phyloP scores from a whole-genome alignment of 2,797 vertebrate species.

The Xiphophorus birchmanni region DNA sequence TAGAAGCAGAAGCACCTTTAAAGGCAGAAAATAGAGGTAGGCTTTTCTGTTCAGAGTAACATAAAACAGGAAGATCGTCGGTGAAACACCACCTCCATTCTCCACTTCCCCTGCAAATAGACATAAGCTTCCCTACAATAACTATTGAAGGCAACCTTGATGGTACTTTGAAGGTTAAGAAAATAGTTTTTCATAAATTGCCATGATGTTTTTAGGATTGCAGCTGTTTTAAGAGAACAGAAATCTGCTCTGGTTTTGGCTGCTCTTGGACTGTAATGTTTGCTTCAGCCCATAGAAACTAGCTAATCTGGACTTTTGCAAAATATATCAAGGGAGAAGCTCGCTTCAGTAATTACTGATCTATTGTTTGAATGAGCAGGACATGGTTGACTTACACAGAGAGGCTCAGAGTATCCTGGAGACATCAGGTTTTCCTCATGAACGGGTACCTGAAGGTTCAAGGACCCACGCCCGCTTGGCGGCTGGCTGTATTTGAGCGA shows the following conservation, averaged over 20 bases:
- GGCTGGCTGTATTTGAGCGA: slow-evolving; percentile 62
- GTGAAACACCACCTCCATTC: background rate
- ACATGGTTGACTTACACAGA: slow-evolving; percentile 82
- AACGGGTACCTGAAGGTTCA: slow-evolving; percentile 71
- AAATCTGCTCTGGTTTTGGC: background rate
- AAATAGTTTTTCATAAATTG: background rate
- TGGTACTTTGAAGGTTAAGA: background rate
- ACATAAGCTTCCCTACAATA: background rate
- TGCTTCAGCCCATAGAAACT: background rate
- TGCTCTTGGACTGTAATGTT: background rate
- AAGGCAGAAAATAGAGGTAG: background rate
- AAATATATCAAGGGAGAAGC: background rate
- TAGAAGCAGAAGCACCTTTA: background rate
- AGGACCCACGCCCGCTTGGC: slow-evolving; percentile 63
- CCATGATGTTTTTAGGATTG: too few relatives aligned
- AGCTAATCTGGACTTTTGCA: background rate
- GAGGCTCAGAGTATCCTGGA: slow-evolving; percentile 82
- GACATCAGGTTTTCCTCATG: slow-evolving; percentile 77
- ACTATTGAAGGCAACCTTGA: background rate
- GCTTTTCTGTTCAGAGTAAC: background rate
- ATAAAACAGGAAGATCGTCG: background rate
- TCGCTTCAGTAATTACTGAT: background rate
- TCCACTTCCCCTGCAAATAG: background rate
- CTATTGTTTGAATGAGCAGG: background rate
- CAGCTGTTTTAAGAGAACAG: background rate